Base-by-base conservation (phyloP, 2,888 invertebrate genomes). In the Melinaea menophilus region DNA sequence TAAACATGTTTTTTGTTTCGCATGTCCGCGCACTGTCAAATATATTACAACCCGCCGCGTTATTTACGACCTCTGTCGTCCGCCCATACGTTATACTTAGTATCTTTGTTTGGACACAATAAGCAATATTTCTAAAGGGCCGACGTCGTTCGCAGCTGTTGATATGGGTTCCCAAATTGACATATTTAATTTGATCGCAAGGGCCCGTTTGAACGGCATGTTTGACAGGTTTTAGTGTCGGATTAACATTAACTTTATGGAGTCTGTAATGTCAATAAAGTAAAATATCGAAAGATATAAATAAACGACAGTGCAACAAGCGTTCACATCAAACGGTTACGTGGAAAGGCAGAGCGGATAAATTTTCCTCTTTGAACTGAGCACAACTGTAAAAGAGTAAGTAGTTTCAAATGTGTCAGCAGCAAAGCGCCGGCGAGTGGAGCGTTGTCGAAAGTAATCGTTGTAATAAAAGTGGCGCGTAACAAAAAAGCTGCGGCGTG, bases 91-190 rank as follows among this genome's bases (percentile, higher is more conserved):
- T 90, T 90, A 90, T 90, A 89, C 90, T 90, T 89, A 88, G 89
- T 90, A 90, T 90, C 90, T 90, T 89, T 90, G 90, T 90, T 90
- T 90, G 90, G 90, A 90, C 90, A 90, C 90, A 90, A 90, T 90
- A 89, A 90, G 90, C 88, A 86, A 90, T 90, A 90, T 90, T 90
- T 90, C 88, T 88, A 89, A 88, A 88, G 88, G 88, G 85, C 82
- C 85, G 86, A 85, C 88, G 88, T 86, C 89, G 84, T 83, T 83
- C 84, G 88, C 90, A 90, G 90, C 90, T 89, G 89, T 88, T 90
- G 90, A 90, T 90, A 90, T 88, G 90, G 90, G 90, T 90, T 82
- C 85, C 86, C 85, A 85, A 90, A 90, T 90, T 90, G 90, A 90
- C 90, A 90, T 90, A 90, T 90, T 90, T 90, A 90, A 90, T 90